Conservation (phyloP, 1,140 invertebrate genomes). For the Papilio xuthus region DNA sequence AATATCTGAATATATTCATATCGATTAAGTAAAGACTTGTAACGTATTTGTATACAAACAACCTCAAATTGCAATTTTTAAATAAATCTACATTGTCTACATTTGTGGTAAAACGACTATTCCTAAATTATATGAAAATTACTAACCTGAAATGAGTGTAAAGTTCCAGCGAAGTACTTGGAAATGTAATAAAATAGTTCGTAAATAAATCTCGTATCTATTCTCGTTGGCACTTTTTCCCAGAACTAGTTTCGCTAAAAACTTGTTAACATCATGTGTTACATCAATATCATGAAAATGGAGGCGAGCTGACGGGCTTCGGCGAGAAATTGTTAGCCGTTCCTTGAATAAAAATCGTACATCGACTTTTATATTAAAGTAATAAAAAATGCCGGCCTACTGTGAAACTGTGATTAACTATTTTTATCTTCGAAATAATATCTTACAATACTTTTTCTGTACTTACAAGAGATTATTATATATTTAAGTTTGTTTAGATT, state of each 20-base stretch:
- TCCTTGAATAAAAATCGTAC: constrained; percentile 49
- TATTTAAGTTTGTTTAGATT: not conserved
- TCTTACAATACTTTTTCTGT: not conserved
- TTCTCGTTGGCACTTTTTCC: not conserved
- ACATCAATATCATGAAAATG: constrained; percentile 59
- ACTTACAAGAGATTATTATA: not conserved
- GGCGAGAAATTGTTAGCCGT: constrained; percentile 52
- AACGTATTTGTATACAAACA: no score
- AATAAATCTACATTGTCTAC: no score
- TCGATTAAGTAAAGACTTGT: not conserved
- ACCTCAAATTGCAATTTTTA: no score
- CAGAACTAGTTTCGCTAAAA: constrained; percentile 47
- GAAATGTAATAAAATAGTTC: not conserved
- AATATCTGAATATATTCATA: not conserved
- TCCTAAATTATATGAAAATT: no score
- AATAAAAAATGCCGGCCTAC: not conserved
- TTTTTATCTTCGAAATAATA: not conserved
- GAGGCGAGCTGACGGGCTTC: constrained; percentile 40
- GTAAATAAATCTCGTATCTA: not conserved
- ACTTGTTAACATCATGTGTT: constrained; percentile 51
- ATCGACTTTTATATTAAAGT: constrained; percentile 34
- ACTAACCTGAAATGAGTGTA: not conserved
- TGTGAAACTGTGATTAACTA: not conserved
- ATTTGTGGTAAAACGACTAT: no score
- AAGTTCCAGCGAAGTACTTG: not conserved